Percentiles rank a stretch among this genome's conserved stretches.
Conservation (phyloP, 2,113 vertebrate species). For the Cheilinus undulatus region DNA sequence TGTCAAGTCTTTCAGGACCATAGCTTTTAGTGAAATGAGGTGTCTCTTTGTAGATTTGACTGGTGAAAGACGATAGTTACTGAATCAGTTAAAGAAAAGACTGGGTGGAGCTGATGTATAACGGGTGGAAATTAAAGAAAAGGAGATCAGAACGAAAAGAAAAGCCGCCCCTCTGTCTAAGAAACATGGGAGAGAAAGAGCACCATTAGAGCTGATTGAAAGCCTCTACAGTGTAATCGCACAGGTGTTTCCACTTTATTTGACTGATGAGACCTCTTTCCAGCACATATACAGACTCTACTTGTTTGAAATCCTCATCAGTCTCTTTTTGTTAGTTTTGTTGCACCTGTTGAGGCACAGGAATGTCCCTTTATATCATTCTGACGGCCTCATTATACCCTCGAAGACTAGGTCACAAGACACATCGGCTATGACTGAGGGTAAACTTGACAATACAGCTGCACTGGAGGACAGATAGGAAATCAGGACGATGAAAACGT, state of each 20-base stretch:
- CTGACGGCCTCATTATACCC: not conserved
- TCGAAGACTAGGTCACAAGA: conserved; percentile 7
- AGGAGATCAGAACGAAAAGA: conserved; percentile 1
- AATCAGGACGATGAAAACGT: not conserved
- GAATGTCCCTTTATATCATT: not conserved
- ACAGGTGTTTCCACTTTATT: conserved; percentile 25
- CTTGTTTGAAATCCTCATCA: conserved; percentile 9
- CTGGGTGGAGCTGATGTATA: not conserved
- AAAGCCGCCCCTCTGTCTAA: not conserved
- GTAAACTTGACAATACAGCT: not conserved
- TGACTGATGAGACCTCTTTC: conserved; percentile 28
- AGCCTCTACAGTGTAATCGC: not conserved
- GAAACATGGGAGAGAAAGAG: not conserved
- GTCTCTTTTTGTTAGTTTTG: conserved; percentile 10
- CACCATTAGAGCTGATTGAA: not conserved
- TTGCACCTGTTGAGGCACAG: conserved; percentile 13
- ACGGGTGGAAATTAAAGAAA: not conserved
- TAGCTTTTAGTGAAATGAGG: conserved; percentile 4
- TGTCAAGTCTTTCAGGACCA: conserved; percentile 11
- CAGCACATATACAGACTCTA: not conserved
- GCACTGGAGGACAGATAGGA: not conserved
- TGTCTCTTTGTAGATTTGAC: conserved; percentile 12
- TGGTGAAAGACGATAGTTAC: conserved; percentile 1
- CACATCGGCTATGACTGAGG: not conserved
- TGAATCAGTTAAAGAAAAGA: conserved; percentile 9